phyloP scores from a whole-genome alignment of 2,888 invertebrate species.

The Euzophera pinguis region DNA sequence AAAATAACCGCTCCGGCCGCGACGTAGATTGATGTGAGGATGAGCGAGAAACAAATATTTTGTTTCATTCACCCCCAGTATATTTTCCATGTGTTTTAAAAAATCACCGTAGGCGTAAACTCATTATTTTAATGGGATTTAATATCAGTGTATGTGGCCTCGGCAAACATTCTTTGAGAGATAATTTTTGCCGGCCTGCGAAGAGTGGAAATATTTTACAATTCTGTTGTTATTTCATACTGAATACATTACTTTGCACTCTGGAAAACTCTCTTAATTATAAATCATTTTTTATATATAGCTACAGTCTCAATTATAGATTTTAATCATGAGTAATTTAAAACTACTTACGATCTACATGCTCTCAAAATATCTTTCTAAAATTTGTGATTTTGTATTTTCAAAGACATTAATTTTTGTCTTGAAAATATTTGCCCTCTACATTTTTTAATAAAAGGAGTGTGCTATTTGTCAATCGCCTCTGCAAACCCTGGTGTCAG shows the following conservation, averaged over 20 bases:
- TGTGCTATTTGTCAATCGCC: too few relatives aligned
- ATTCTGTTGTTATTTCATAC: not conserved
- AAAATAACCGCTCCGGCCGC: slow-evolving; percentile 37
- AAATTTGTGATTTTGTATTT: too few relatives aligned
- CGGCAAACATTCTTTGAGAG: slow-evolving; percentile 8
- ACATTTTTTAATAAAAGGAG: too few relatives aligned
- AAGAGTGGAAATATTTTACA: slow-evolving; percentile 3
- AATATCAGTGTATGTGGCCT: slow-evolving; percentile 25
- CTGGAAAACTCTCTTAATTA: not conserved
- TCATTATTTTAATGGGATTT: slow-evolving; percentile 29
- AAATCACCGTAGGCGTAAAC: slow-evolving; percentile 23
- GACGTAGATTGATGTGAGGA: slow-evolving; percentile 47
- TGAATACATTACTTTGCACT: not conserved
- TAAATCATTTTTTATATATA: too few relatives aligned
- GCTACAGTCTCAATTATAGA: too few relatives aligned
- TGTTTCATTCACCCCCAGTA: slow-evolving; percentile 21
- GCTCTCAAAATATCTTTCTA: too few relatives aligned
- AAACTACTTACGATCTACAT: too few relatives aligned
- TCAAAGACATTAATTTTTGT: too few relatives aligned
- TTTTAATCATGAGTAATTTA: too few relatives aligned
- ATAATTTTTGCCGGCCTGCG: not conserved
- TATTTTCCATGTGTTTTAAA: slow-evolving; percentile 26
- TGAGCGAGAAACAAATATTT: slow-evolving; percentile 19
- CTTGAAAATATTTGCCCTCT: too few relatives aligned
- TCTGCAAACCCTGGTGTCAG: too few relatives aligned